Percentiles rank a stretch among this genome's conserved stretches.
Evolutionary conservation across 2,888 invertebrate genomes (phyloP).

Genomic region (Patella caerulea): DNA sequence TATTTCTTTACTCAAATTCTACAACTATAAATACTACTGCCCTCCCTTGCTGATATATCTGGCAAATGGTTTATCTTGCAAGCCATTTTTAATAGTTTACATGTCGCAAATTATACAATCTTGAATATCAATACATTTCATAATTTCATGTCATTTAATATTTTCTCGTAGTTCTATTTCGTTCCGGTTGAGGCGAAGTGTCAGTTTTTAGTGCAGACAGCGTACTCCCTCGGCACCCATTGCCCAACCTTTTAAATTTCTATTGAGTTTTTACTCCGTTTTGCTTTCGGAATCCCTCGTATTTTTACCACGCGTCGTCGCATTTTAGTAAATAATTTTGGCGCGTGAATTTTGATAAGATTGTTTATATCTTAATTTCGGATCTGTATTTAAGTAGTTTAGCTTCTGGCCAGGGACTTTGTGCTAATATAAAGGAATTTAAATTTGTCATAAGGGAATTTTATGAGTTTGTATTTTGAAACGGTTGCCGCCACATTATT

Average conservation of each 20-base stretch:
- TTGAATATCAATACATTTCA: too few species aligned
- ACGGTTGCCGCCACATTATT: neutral
- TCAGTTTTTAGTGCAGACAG: neutral
- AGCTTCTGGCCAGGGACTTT: neutral
- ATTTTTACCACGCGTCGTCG: conserved; percentile 10
- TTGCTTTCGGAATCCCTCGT: neutral
- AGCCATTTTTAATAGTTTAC: too few species aligned
- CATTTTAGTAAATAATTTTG: conserved; percentile 3
- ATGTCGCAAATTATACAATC: too few species aligned
- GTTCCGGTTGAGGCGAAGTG: neutral
- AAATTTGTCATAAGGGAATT: neutral
- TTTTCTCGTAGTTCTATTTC: too few species aligned
- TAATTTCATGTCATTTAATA: too few species aligned
- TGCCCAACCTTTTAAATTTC: neutral
- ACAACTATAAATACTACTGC: too few species aligned
- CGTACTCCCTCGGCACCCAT: neutral
- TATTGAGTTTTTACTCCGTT: neutral
- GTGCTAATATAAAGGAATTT: neutral
- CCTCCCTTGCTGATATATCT: too few species aligned
- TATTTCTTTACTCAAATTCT: too few species aligned
- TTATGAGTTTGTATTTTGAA: neutral
- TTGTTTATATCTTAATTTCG: neutral
- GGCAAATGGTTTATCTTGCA: too few species aligned
- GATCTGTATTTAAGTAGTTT: neutral
- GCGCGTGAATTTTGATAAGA: conserved; percentile 9